Evolutionary conservation across 2,113 vertebrate genomes (phyloP), one percentile per base, ranked within the genome.

Genomic region (Clarias gariepinus): DNA sequence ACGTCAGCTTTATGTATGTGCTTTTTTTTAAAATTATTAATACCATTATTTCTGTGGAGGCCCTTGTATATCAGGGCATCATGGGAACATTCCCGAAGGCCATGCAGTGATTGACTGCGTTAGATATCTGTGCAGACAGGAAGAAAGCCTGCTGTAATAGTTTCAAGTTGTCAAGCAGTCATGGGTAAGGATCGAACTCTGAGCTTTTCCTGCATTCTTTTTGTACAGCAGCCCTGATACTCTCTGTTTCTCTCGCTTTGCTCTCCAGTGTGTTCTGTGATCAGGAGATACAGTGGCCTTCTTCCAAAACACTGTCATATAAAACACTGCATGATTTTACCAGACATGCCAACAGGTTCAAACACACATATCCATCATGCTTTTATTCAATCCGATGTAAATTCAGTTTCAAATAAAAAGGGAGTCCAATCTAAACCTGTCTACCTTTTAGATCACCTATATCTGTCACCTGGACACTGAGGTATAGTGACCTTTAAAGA

Each of bases 111-210:
- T 81, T 90, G 86, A 91, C 88, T 87, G 36, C 69, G n/a, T 89
- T 82, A 92, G 88, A 77, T 86, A 87, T 88, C 86, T 82, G 41
- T 81, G 64, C 78, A 77, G 87, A 87, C 87, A 68, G 73, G 78
- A 68, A 76, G 89, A 89, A 82, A 78, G 64, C 23, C 58, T 36
- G 41, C 77, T 85, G 82, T 86, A 88, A 91, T 90, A 53, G 87
- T 82, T 90, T 82, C 87, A 87, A 83, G 86, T 86, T 82, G 89
- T 89, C 79, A 85, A 36, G 47, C 82, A 88, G 79, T 66, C 36
- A 33, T n/a, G 73, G 53, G 25, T 47, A 15, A 82, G 79, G 68
- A 47, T 60, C 16, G 41, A 53, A 71, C 53, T 28, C 33, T n/a
- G 11, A 57, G 60, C 21, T 28, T 28, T 68, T 57, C n/a, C n/a